Percentiles rank a stretch among this genome's conserved stretches.
phyloP scores from a whole-genome alignment of 2,113 vertebrate genomes.

The Anarrhichthys ocellatus region DNA sequence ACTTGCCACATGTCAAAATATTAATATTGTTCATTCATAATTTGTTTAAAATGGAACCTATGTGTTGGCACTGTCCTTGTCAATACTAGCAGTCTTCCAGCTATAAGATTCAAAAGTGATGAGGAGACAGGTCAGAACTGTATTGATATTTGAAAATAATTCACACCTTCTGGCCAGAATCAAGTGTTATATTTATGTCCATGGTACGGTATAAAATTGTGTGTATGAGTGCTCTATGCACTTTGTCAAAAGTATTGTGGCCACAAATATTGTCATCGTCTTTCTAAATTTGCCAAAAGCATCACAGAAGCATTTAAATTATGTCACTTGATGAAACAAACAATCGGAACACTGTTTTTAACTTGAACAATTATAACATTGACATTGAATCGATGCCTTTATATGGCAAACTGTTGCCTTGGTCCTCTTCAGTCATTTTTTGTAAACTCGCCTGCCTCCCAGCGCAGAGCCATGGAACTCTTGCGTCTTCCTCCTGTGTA shows the following conservation, averaged over 20 bases:
- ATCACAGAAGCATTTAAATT: constrained; percentile 77
- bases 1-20: constrained; percentile 7
- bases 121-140: neutral
- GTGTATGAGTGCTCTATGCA: neutral
- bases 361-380: constrained; percentile 60
- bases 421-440: constrained; percentile 71
- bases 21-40: neutral
- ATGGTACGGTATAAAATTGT: neutral
- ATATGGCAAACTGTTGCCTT: constrained; percentile 19
- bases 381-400: constrained; percentile 20
- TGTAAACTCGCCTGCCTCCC: constrained; percentile 83
- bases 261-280: constrained; percentile 28
- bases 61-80: constrained; percentile 32
- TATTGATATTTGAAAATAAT: neutral
- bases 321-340: constrained; percentile 70
- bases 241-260: neutral
- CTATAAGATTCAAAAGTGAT: constrained; percentile 12
- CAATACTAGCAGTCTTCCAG: constrained; percentile 25
- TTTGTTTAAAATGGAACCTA: constrained; percentile 2
- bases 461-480: constrained; percentile 84
- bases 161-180: neutral
- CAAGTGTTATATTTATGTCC: neutral
- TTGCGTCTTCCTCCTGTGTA: constrained; percentile 79
- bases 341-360: constrained; percentile 62
- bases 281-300: constrained; percentile 59